These are phyloP conservation scores for Mesorhabditis sp. DNA, from an alignment of 2,888 invertebrate species.

Conservation along the genomic window DNA sequence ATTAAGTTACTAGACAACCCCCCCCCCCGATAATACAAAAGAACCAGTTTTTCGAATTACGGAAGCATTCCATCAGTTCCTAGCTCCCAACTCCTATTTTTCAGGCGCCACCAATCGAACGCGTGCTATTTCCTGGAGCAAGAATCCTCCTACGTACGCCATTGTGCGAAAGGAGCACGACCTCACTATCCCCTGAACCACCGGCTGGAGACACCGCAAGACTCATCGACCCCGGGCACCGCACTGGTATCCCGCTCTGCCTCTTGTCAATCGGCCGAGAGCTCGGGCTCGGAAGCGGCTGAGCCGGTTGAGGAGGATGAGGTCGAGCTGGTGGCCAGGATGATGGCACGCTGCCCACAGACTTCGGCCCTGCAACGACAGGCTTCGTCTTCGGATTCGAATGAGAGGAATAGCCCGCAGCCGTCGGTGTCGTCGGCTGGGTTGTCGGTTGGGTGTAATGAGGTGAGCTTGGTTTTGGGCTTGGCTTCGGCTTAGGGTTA, in stretches of 20 bases:
- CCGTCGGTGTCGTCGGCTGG: no score
- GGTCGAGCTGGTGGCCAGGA: not conserved
- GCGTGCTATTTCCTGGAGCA: slow-evolving; percentile 39
- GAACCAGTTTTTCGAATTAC: no score
- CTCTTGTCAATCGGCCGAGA: not conserved
- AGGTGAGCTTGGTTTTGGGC: no score
- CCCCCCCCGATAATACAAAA: no score
- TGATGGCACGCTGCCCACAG: no score
- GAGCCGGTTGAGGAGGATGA: not conserved
- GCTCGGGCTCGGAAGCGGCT: not conserved
- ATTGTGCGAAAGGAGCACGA: not conserved
- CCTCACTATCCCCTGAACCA: not conserved
- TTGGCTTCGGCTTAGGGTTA: no score
- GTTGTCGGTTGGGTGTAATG: no score
- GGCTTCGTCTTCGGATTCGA: no score
- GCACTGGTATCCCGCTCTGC: not conserved
- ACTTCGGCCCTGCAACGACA: no score
- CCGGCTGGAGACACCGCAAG: slow-evolving; percentile 11
- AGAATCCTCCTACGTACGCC: slow-evolving; percentile 12
- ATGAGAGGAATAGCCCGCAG: no score
- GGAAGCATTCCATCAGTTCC: not conserved
- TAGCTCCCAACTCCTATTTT: slow-evolving; percentile 6
- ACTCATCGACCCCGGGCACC: slow-evolving; percentile 23
- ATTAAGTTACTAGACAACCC: no score
- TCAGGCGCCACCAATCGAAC: slow-evolving; percentile 39